A percentile compares a stretch with the other conserved stretches of the same genome.
Conservation (phyloP, 1,140 invertebrate genomes). For the Scaptomyza montana region DNA sequence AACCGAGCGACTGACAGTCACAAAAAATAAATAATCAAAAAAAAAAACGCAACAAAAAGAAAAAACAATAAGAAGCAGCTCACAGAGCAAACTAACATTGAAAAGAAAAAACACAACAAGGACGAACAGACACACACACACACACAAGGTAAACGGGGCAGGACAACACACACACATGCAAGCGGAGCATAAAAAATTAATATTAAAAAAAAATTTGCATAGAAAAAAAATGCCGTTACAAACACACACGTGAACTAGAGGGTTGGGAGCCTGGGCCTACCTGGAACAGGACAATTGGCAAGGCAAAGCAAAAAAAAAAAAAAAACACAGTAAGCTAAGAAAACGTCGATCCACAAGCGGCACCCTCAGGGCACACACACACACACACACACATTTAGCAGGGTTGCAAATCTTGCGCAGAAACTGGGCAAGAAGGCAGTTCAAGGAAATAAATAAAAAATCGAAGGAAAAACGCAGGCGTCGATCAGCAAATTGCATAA, state of each 20-base stretch:
- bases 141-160: conserved; percentile 7
- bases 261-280: conserved; percentile 42
- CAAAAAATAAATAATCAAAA: conserved; percentile 47
- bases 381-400: conserved; percentile 25
- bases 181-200: conserved; percentile 77
- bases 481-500: conserved; percentile 77
- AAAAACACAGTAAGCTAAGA: background rate
- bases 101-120: conserved; percentile 32
- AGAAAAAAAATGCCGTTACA: conserved; percentile 82
- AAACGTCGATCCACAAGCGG: conserved; percentile 32
- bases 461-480: conserved; percentile 34
- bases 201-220: conserved; percentile 78
- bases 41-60: conserved; percentile 27
- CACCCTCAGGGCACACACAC: conserved; percentile 38
- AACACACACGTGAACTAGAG: conserved; percentile 15
- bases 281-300: conserved; percentile 43
- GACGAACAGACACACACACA: conserved; percentile 20
- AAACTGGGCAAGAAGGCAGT: conserved; percentile 36
- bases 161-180: conserved; percentile 19
- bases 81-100: background rate
- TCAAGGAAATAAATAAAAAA: conserved; percentile 18
- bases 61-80: conserved; percentile 60
- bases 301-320: background rate
- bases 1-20: conserved; percentile 47
- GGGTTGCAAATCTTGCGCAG: conserved; percentile 41